These are phyloP conservation scores for Pegoplata infirma DNA, from an alignment of 2,888 invertebrate genomes.

Conservation along the genomic window DNA sequence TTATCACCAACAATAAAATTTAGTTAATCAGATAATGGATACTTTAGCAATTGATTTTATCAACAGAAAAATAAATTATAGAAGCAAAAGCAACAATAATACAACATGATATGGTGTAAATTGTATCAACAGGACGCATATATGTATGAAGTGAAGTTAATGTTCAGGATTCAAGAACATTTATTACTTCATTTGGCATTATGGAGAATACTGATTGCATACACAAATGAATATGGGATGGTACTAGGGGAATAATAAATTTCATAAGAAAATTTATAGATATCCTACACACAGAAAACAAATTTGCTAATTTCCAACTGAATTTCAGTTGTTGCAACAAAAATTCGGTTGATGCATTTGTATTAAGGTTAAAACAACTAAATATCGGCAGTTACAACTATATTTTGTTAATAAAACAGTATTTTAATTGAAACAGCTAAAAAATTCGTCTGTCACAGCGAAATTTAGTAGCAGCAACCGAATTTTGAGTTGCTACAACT, in stretches of 20 bases:
- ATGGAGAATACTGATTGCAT: slow-evolving; percentile 40
- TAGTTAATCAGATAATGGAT: slow-evolving; percentile 60
- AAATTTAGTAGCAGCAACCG: no score
- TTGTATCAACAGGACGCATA: not conserved
- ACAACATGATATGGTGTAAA: not conserved
- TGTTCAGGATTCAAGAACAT: slow-evolving; percentile 12
- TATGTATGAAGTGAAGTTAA: not conserved
- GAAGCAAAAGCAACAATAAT: not conserved
- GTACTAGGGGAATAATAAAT: slow-evolving; percentile 61
- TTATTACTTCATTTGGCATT: not conserved
- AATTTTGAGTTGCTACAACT: no score
- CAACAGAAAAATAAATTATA: not conserved
- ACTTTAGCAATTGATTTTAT: slow-evolving; percentile 42
- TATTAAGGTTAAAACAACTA: no score
- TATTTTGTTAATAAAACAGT: no score
- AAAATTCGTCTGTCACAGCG: no score
- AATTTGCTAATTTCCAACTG: no score
- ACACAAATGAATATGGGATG: slow-evolving; percentile 40
- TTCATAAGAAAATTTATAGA: slow-evolving; percentile 62
- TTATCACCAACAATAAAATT: slow-evolving; percentile 56
- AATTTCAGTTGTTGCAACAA: no score
- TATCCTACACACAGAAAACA: no score
- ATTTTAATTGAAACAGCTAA: no score
- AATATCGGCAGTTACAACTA: no score
- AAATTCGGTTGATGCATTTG: no score